These are phyloP conservation scores for Parascotia fuliginaria DNA, from an alignment of 2,888 invertebrate genomes.

Conservation along the genomic window DNA sequence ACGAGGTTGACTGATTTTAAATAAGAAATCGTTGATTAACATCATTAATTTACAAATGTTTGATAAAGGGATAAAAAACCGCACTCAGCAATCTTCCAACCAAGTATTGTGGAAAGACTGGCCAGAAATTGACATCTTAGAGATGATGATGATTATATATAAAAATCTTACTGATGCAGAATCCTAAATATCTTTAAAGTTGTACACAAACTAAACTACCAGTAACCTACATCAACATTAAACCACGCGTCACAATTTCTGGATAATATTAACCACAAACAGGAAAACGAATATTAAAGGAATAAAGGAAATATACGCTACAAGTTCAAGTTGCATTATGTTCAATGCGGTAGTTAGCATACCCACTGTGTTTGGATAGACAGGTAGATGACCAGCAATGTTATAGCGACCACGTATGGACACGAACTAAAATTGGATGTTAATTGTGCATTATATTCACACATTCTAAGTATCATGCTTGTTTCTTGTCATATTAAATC, in stretches of 20 bases:
- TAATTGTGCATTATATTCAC: conserved; percentile 27
- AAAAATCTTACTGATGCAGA: too few relatives aligned
- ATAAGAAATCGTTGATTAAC: too few relatives aligned
- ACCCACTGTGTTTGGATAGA: conserved; percentile 45
- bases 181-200: too few relatives aligned
- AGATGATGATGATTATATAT: too few relatives aligned
- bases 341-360: conserved; percentile 40
- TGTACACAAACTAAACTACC: background rate
- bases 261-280: conserved; percentile 21
- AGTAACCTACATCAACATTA: background rate
- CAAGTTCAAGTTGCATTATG: conserved; percentile 20
- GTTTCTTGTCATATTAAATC: conserved; percentile 9
- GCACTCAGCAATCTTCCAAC: too few relatives aligned
- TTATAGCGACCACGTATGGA: conserved; percentile 22
- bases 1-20: too few relatives aligned
- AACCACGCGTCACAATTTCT: conserved; percentile 10
- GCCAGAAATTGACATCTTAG: too few relatives aligned
- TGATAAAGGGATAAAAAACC: too few relatives aligned
- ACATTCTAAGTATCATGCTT: conserved; percentile 17
- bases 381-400: conserved; percentile 42
- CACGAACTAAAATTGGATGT: conserved; percentile 37
- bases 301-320: conserved; percentile 17
- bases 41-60: too few relatives aligned
- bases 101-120: too few relatives aligned
- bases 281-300: conserved; percentile 35